These are phyloP conservation scores for Plutomurus gul DNA, from an alignment of 1,140 invertebrate species.

Conservation along the genomic window DNA sequence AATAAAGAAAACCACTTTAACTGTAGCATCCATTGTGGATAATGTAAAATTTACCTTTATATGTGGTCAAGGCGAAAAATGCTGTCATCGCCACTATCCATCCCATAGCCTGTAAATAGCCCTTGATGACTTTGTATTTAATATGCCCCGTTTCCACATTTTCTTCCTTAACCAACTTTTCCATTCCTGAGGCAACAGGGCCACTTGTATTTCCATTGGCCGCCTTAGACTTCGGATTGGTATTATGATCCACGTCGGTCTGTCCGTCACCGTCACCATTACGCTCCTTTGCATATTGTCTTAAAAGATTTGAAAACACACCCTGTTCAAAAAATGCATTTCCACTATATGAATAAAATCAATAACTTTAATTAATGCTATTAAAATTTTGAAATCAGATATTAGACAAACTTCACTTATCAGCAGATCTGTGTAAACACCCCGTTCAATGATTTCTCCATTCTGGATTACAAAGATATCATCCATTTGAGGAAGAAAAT, in stretches of 20 bases:
- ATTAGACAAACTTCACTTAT: slow-evolving; percentile 48
- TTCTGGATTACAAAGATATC: slow-evolving; percentile 61
- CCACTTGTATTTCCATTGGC: background rate
- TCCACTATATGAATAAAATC: no score
- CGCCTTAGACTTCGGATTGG: background rate
- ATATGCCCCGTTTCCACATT: slow-evolving; percentile 89
- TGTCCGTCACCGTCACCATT: background rate
- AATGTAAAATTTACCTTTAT: no score
- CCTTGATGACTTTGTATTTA: slow-evolving; percentile 82
- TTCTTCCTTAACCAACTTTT: slow-evolving; percentile 76
- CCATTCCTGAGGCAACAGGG: no score
- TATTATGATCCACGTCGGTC: background rate
- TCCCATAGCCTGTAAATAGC: slow-evolving; percentile 86
- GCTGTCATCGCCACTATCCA: no score
- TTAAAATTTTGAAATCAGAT: background rate
- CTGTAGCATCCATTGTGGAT: no score
- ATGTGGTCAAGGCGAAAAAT: no score
- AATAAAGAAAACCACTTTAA: no score
- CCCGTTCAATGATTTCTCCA: slow-evolving; percentile 60
- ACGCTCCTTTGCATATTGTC: slow-evolving; percentile 65
- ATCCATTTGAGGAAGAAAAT: slow-evolving; percentile 61
- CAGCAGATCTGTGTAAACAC: slow-evolving; percentile 58
- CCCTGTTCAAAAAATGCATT: no score
- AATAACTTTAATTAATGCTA: background rate
- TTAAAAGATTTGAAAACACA: slow-evolving; percentile 65